These are phyloP conservation scores for Achlya flavicornis DNA, from an alignment of 2,888 invertebrate genomes.

Conservation along the genomic window DNA sequence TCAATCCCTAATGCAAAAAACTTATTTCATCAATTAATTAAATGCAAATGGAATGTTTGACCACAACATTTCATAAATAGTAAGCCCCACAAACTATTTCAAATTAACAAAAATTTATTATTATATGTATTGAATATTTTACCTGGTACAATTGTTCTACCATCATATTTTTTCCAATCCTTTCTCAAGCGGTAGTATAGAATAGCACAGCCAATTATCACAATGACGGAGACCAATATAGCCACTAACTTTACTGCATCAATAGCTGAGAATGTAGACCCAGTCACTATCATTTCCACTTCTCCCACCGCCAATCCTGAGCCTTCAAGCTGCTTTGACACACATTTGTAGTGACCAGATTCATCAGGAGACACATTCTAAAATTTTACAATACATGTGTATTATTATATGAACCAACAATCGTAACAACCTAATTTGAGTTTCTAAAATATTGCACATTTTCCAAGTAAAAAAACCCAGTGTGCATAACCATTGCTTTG, in stretches of 20 bases:
- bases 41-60: no score
- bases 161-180: slow-evolving; percentile 74
- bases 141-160: slow-evolving; percentile 69
- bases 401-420: neutral
- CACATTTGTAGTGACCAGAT: slow-evolving; percentile 86
- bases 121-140: slow-evolving; percentile 17
- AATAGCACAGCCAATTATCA: slow-evolving; percentile 71
- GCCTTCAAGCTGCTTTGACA: slow-evolving; percentile 83
- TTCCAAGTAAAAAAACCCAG: no score
- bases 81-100: no score
- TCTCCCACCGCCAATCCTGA: slow-evolving; percentile 80
- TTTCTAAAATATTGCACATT: no score
- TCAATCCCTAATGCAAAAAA: no score
- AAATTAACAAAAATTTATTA: neutral
- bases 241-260: slow-evolving; percentile 78
- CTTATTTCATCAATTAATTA: no score
- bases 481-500: no score
- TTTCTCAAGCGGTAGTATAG: slow-evolving; percentile 71
- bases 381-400: slow-evolving; percentile 24
- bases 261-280: slow-evolving; percentile 63
- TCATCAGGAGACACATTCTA: slow-evolving; percentile 85
- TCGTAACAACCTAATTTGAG: no score
- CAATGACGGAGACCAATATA: slow-evolving; percentile 73
- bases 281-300: slow-evolving; percentile 85
- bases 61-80: no score